phyloP scores from a whole-genome alignment of 2,113 vertebrate genomes.

The Ptyas mucosa region DNA sequence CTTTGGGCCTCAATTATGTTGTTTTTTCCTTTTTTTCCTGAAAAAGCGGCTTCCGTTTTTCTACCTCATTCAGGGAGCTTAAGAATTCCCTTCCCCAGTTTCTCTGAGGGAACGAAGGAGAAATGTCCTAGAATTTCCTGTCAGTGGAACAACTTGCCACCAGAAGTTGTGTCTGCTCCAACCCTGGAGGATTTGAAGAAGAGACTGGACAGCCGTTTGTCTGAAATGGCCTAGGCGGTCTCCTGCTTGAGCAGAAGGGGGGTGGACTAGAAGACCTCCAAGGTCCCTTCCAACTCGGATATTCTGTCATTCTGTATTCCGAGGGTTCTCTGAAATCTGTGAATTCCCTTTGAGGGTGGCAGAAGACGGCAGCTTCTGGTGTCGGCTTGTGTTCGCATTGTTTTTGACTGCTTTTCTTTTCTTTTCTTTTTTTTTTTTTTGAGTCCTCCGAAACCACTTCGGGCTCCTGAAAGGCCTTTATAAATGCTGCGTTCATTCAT shows the following conservation, averaged over 20 bases:
- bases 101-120: too few relatives aligned
- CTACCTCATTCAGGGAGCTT: not conserved
- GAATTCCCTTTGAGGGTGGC: not conserved
- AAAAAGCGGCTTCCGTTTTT: not conserved
- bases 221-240: too few relatives aligned
- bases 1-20: not conserved
- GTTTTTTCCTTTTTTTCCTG: not conserved
- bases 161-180: too few relatives aligned
- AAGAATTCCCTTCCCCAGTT: not conserved
- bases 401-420: not conserved
- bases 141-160: too few relatives aligned
- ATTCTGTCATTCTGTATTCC: not conserved
- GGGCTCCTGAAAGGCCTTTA: conserved; percentile 50
- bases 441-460: not conserved
- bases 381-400: not conserved
- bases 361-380: not conserved
- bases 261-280: too few relatives aligned
- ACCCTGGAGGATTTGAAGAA: too few relatives aligned
- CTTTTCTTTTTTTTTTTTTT: not conserved
- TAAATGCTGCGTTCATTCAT: conserved; percentile 56
- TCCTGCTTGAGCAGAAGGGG: too few relatives aligned
- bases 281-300: too few relatives aligned
- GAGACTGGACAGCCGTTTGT: too few relatives aligned
- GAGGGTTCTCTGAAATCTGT: not conserved
- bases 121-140: too few relatives aligned